phyloP scores from a whole-genome alignment of 2,113 vertebrate species.

The Vombatus ursinus region DNA sequence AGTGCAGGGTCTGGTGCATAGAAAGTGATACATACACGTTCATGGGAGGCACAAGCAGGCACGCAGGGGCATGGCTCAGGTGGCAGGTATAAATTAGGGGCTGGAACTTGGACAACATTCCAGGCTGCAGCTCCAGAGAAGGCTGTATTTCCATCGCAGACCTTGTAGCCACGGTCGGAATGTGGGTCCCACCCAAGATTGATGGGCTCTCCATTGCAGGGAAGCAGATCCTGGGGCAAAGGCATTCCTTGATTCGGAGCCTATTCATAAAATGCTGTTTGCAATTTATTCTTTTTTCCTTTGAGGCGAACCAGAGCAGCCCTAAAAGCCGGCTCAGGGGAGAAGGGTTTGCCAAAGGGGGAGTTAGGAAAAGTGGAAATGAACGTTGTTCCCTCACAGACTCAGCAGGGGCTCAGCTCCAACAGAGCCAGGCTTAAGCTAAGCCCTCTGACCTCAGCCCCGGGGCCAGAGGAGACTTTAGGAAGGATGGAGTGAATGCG shows the following conservation, averaged over 20 bases:
- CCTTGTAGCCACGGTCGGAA: not conserved
- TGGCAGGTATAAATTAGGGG: not conserved
- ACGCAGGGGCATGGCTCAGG: not conserved
- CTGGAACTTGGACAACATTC: not conserved
- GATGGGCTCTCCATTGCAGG: not conserved
- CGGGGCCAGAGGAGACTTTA: not conserved
- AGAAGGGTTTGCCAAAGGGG: not conserved
- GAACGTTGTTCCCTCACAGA: not conserved
- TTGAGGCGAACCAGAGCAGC: not conserved
- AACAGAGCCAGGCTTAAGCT: rapidly evolving
- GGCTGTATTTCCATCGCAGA: not conserved
- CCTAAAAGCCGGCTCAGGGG: not conserved
- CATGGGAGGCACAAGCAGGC: not conserved
- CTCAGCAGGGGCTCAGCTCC: rapidly evolving
- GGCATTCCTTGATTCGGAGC: not conserved
- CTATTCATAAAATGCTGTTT: not conserved
- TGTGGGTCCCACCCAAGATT: not conserved
- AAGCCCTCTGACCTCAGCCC: not conserved
- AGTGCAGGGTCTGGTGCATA: not conserved
- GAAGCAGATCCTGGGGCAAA: not conserved
- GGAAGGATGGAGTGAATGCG: not conserved
- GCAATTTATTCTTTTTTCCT: not conserved
- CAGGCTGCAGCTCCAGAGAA: not conserved
- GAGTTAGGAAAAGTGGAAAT: not conserved
- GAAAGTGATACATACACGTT: not conserved